These are phyloP conservation scores for Platalea minor DNA, from an alignment of 2,797 vertebrate species.

Conservation along the genomic window DNA sequence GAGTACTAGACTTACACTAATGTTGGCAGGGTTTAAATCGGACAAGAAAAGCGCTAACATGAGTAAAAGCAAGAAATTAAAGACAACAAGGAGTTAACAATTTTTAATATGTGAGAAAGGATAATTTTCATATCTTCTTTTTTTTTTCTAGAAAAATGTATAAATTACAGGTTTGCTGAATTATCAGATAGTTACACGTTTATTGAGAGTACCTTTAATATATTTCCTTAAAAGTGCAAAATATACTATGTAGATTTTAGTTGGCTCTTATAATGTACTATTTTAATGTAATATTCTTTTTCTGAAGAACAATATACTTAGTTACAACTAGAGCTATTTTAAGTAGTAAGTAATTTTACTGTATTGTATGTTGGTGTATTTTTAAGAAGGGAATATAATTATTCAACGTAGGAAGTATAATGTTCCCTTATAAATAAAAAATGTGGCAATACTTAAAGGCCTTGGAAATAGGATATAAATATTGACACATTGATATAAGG, in stretches of 20 bases:
- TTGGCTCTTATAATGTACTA: background rate
- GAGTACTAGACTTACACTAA: background rate
- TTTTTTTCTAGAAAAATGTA: background rate
- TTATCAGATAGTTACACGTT: background rate
- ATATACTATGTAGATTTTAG: background rate
- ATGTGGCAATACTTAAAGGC: background rate
- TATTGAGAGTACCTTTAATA: background rate
- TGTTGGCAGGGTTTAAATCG: background rate
- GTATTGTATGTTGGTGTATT: background rate
- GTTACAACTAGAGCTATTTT: background rate
- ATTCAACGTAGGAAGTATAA: background rate
- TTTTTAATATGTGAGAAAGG: background rate
- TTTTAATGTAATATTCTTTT: background rate
- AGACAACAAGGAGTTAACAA: background rate
- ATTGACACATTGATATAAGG: background rate
- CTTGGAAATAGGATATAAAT: background rate
- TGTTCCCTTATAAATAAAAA: background rate
- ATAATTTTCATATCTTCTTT: background rate
- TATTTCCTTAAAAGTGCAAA: background rate
- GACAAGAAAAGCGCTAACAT: background rate
- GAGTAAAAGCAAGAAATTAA: background rate
- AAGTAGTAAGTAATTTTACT: background rate
- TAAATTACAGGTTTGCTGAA: background rate
- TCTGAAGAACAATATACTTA: background rate
- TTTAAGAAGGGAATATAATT: background rate